These are phyloP conservation scores for Genyomyrus donnyi DNA, from an alignment of 2,113 vertebrate species.

Conservation along the genomic window DNA sequence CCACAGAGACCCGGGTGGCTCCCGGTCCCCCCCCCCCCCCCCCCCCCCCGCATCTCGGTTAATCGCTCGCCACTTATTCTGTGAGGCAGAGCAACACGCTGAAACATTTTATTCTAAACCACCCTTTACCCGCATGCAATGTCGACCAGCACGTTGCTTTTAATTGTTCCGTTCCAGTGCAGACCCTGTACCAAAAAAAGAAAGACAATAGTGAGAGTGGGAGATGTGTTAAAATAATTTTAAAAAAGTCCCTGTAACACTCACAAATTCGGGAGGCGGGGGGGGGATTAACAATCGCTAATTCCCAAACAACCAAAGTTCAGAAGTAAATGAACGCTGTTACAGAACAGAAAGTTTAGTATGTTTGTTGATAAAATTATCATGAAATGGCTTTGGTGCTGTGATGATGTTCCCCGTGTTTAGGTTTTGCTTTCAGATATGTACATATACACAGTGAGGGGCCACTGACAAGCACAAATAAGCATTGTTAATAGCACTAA, in stretches of 20 bases:
- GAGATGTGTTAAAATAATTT: not conserved
- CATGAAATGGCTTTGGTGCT: not conserved
- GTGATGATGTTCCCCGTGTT: not conserved
- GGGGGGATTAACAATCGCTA: not conserved
- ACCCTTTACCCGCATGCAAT: not conserved
- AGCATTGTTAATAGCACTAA: not conserved
- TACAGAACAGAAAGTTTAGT: not conserved
- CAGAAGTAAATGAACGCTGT: not conserved
- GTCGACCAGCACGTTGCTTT: not conserved
- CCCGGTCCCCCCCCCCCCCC: too few relatives aligned
- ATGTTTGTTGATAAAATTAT: not conserved
- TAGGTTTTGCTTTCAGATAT: not conserved
- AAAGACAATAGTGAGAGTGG: not conserved
- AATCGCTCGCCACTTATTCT: not conserved
- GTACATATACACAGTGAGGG: not conserved
- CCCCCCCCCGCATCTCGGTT: not conserved
- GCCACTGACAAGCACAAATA: not conserved
- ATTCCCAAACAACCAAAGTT: not conserved
- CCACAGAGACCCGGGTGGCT: too few relatives aligned
- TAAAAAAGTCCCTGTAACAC: not conserved
- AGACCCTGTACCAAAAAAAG: not conserved
- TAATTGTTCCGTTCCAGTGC: not conserved
- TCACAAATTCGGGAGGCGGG: not conserved
- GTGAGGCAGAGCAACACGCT: not conserved
- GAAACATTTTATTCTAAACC: not conserved